Percentiles rank a stretch among this genome's conserved stretches.
These are phyloP conservation scores for Aleiodes testaceus DNA, from an alignment of 2,888 invertebrate genomes.

Conservation along the genomic window DNA sequence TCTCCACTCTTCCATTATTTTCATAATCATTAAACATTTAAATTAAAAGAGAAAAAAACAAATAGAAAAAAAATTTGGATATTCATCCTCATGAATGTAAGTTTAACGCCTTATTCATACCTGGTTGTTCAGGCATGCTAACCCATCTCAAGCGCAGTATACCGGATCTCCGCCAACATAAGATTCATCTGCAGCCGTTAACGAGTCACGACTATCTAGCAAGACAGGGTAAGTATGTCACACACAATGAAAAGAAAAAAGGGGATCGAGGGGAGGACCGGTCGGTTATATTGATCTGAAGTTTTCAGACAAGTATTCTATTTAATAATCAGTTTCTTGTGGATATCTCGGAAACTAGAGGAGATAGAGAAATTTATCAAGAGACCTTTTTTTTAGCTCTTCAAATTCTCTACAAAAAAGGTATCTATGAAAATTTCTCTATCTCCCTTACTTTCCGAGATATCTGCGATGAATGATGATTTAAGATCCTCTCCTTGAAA, in stretches of 20 bases:
- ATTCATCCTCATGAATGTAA: conserved; percentile 42
- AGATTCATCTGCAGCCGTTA: conserved; percentile 83
- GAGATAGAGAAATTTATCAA: too few species aligned
- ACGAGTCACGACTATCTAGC: conserved; percentile 79
- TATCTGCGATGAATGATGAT: too few species aligned
- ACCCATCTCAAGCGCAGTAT: conserved; percentile 91
- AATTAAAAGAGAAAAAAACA: conserved; percentile 17
- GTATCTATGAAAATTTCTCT: too few species aligned
- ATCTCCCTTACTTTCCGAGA: too few species aligned
- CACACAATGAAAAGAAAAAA: conserved; percentile 34
- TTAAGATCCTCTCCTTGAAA: too few species aligned
- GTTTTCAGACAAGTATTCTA: too few species aligned
- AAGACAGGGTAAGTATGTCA: conserved; percentile 65
- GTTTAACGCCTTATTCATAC: conserved; percentile 68
- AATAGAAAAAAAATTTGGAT: conserved; percentile 32
- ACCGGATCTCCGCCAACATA: conserved; percentile 86
- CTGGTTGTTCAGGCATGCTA: conserved; percentile 85
- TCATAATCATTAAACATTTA: conserved; percentile 19
- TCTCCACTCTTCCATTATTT: background rate
- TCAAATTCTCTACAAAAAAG: too few species aligned
- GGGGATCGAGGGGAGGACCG: conserved; percentile 16
- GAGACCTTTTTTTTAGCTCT: too few species aligned
- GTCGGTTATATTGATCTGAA: too few species aligned
- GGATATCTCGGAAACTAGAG: too few species aligned
- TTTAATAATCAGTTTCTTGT: too few species aligned